Evolutionary conservation across 2,113 vertebrate genomes (phyloP).

Genomic region (Pedetes capensis): DNA sequence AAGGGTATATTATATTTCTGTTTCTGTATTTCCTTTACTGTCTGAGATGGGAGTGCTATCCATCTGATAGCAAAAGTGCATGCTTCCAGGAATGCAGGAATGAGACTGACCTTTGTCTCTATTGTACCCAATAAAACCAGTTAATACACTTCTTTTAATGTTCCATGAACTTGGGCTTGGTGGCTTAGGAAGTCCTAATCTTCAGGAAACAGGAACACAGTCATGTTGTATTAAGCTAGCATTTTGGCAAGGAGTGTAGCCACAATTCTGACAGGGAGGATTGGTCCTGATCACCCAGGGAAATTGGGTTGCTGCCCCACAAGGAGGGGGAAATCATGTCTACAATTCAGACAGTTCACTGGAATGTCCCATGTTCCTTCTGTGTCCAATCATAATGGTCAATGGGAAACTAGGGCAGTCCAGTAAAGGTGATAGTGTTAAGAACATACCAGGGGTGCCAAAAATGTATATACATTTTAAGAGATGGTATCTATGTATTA

Average conservation of each 20-base stretch:
- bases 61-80: not conserved
- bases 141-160: not conserved
- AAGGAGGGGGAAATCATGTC: not conserved
- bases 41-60: not conserved
- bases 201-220: not conserved
- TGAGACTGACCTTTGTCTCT: not conserved
- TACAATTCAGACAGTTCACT: not conserved
- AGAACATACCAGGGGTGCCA: too few relatives aligned
- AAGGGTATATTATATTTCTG: not conserved
- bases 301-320: not conserved
- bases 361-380: not conserved
- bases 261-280: not conserved
- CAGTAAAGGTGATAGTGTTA: not conserved
- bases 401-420: not conserved
- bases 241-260: not conserved
- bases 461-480: too few relatives aligned
- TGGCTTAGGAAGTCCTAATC: not conserved
- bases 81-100: not conserved
- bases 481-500: too few relatives aligned
- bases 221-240: not conserved
- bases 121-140: not conserved
- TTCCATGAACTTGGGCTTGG: not conserved
- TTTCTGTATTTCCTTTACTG: not conserved
- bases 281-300: not conserved
- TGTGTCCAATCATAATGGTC: not conserved